A percentile compares a stretch with the other conserved stretches of the same genome.
phyloP scores from a whole-genome alignment of 1,140 invertebrate genomes.

The Drosophila burlai region DNA sequence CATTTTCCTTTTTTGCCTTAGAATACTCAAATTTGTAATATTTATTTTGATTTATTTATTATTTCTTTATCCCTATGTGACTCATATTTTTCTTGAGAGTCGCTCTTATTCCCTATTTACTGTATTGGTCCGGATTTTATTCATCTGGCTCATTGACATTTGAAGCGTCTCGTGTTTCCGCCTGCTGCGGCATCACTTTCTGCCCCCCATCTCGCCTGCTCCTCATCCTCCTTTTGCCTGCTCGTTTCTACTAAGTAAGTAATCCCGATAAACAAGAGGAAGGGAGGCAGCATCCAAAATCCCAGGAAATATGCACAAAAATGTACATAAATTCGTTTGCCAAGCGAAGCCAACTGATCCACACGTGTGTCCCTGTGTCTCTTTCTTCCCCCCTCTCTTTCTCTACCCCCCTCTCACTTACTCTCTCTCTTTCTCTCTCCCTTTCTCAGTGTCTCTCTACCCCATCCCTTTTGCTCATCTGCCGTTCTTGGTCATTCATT shows the following conservation, averaged over 20 bases:
- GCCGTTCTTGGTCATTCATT: slow-evolving; percentile 49
- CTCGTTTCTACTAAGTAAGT: slow-evolving; percentile 70
- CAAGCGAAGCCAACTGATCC: slow-evolving; percentile 42
- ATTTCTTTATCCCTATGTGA: neutral
- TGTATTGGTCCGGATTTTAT: slow-evolving; percentile 15
- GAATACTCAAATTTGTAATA: no score
- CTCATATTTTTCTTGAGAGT: neutral
- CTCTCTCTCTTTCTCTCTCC: neutral
- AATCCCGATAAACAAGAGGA: slow-evolving; percentile 59
- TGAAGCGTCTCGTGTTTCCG: slow-evolving; percentile 77
- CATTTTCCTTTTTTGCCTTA: no score
- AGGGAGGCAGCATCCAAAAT: slow-evolving; percentile 38
- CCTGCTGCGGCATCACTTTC: slow-evolving; percentile 1
- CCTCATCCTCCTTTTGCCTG: neutral
- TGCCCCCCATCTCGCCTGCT: neutral
- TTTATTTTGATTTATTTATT: no score
- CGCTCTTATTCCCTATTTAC: neutral
- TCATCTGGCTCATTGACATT: slow-evolving; percentile 75
- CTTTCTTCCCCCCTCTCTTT: neutral
- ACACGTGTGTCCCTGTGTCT: slow-evolving; percentile 46
- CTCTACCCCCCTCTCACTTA: neutral
- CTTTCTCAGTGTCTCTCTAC: slow-evolving; percentile 1
- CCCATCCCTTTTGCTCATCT: slow-evolving; percentile 18
- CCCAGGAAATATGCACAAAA: slow-evolving; percentile 73
- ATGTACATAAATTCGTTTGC: slow-evolving; percentile 73